These are phyloP conservation scores for Luperina testacea DNA, from an alignment of 2,888 invertebrate species.

Conservation along the genomic window DNA sequence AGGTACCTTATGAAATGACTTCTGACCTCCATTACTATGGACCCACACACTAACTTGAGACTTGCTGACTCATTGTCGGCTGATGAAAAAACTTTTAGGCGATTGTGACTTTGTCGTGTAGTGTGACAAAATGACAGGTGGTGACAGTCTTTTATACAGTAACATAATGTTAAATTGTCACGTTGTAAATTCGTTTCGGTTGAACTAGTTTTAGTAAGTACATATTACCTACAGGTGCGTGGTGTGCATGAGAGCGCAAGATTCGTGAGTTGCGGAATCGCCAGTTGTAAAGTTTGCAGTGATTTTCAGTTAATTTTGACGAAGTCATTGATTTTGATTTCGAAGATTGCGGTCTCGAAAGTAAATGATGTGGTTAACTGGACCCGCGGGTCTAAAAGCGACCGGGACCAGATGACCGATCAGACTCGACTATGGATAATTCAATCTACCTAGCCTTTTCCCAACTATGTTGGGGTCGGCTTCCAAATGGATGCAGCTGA, in stretches of 20 bases:
- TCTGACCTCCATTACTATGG: conserved; percentile 67
- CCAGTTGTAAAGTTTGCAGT: conserved; percentile 7
- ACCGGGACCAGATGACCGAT: too few species aligned
- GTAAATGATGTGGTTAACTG: too few species aligned
- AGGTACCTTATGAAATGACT: conserved; percentile 62
- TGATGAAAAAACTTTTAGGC: conserved; percentile 16
- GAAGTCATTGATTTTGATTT: conserved; percentile 44
- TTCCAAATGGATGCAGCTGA: neutral
- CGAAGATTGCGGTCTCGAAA: neutral
- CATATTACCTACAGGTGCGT: neutral
- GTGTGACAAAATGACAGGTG: conserved; percentile 30
- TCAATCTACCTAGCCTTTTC: neutral
- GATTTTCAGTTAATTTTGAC: conserved; percentile 2
- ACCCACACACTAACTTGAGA: conserved; percentile 28
- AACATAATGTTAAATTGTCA: conserved; percentile 4
- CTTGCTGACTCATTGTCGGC: conserved; percentile 59
- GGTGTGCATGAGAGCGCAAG: conserved; percentile 24
- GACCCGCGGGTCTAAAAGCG: too few species aligned
- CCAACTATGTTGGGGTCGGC: neutral
- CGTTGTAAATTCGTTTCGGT: conserved; percentile 10
- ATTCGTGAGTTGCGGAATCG: conserved; percentile 25
- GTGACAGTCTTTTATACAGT: conserved; percentile 34
- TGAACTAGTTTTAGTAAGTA: neutral
- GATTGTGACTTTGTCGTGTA: conserved; percentile 28
- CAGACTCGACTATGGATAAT: conserved; percentile 3